Conservation (phyloP, 2,113 vertebrate species). For the Gymnocephalus cernua region DNA sequence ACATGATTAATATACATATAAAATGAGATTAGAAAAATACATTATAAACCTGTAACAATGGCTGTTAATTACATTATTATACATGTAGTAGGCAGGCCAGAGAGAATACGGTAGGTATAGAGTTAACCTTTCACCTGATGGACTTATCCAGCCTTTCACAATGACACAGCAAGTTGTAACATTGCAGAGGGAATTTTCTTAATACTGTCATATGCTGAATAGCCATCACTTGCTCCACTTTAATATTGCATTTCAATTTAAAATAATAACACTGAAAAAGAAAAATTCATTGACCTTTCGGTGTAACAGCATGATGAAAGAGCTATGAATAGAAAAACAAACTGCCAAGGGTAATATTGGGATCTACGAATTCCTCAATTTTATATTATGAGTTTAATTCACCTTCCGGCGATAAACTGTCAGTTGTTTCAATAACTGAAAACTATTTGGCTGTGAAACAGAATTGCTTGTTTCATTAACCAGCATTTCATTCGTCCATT, state of each 20-base stretch:
- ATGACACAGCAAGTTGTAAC: constrained; percentile 85
- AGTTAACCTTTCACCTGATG: constrained; percentile 84
- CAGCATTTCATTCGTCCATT: constrained; percentile 37
- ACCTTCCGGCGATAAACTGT: constrained; percentile 54
- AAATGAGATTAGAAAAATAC: constrained; percentile 93
- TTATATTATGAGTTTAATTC: constrained; percentile 33
- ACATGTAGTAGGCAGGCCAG: constrained; percentile 89
- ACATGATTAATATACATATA: constrained; percentile 90
- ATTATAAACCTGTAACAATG: constrained; percentile 92
- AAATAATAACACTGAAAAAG: constrained; percentile 85
- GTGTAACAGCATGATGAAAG: constrained; percentile 82
- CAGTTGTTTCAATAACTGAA: constrained; percentile 73
- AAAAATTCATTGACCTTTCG: constrained; percentile 81
- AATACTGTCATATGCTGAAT: constrained; percentile 87
- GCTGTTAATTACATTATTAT: constrained; percentile 91
- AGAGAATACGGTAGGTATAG: constrained; percentile 81
- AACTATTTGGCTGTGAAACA: constrained; percentile 56
- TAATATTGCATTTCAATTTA: constrained; percentile 88
- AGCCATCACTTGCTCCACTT: constrained; percentile 80
- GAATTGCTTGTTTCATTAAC: constrained; percentile 33
- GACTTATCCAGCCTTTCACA: constrained; percentile 83
- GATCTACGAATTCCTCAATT: constrained; percentile 49
- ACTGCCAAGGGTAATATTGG: constrained; percentile 64
- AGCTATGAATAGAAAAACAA: constrained; percentile 67
- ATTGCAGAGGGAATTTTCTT: constrained; percentile 83